Evolutionary conservation across 2,797 vertebrate species (phyloP).

Genomic region (Limnodromus scolopaceus): DNA sequence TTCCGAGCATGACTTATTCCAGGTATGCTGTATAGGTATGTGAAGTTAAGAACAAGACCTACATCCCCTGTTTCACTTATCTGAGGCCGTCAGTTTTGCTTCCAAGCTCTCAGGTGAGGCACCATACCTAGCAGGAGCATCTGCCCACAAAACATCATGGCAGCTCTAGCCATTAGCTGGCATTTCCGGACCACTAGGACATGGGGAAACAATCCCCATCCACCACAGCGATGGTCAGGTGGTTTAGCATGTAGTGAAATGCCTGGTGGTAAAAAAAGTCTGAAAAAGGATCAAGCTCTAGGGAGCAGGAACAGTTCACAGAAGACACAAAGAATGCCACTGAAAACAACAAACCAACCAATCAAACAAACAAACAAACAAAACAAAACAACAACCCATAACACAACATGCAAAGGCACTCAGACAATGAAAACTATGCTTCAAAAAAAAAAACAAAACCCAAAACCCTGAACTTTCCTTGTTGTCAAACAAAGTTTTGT

Average conservation of each 20-base stretch:
- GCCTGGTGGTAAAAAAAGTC: background rate
- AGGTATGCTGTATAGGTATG: fast-evolving
- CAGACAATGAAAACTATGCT: background rate
- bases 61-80: background rate
- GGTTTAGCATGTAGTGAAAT: background rate
- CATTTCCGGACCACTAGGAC: background rate
- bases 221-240: fast-evolving
- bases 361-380: background rate
- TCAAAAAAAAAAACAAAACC: background rate
- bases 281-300: background rate
- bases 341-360: background rate
- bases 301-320: background rate
- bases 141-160: background rate
- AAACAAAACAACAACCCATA: background rate
- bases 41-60: background rate
- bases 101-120: background rate
- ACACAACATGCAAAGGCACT: background rate
- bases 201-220: background rate
- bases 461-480: background rate
- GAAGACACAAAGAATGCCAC: background rate
- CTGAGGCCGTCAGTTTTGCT: background rate
- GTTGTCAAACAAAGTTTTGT: background rate
- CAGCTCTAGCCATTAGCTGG: background rate
- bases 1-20: background rate
- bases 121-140: background rate